Evolutionary conservation across 2,797 vertebrate species (phyloP).

Genomic region (Graptemys geographica): DNA sequence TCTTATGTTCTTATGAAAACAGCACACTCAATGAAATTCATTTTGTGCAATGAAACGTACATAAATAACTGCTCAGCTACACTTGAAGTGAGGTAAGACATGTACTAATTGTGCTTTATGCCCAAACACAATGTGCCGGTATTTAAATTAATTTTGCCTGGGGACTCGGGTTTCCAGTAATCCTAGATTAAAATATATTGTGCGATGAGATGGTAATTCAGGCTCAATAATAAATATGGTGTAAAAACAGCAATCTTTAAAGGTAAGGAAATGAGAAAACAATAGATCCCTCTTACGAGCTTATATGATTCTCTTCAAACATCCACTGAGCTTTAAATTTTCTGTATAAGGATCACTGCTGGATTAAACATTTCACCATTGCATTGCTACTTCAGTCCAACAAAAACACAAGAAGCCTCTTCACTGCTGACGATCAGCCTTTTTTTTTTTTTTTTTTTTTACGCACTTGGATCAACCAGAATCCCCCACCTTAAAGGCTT

Average conservation of each 20-base stretch:
- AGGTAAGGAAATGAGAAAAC: background rate
- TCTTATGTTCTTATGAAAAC: background rate
- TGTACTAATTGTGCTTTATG: background rate
- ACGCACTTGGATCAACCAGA: background rate
- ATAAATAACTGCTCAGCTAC: background rate
- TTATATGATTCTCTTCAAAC: background rate
- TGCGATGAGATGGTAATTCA: background rate
- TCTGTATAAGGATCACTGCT: background rate
- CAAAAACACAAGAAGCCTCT: background rate
- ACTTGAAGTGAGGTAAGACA: background rate
- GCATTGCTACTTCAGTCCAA: background rate
- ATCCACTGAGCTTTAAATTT: background rate
- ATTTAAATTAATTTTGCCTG: background rate
- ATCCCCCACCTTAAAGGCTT: background rate
- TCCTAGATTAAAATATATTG: background rate
- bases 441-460: background rate
- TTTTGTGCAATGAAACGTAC: background rate
- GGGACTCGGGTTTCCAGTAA: background rate
- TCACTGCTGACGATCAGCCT: background rate
- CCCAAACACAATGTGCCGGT: background rate
- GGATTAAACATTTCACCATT: background rate
- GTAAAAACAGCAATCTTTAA: background rate
- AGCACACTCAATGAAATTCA: background rate
- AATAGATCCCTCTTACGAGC: background rate
- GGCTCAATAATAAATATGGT: background rate